Evolutionary conservation across 2,797 vertebrate species (phyloP).

Genomic region (Moxostoma hubbsi): DNA sequence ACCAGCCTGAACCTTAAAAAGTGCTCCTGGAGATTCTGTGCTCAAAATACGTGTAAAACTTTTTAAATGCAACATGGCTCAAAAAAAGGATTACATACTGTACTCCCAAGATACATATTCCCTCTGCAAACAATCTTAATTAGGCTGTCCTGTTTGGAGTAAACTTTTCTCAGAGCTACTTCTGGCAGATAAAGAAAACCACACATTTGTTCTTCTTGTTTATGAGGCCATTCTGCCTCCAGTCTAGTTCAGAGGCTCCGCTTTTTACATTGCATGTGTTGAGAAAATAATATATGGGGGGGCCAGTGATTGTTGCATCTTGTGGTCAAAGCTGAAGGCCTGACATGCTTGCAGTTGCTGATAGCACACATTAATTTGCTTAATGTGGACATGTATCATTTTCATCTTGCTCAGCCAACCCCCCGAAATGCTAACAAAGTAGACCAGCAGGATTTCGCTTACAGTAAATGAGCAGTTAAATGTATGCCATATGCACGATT

Average conservation of each 20-base stretch:
- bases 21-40: slow-evolving; percentile 23
- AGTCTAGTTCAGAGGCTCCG: slow-evolving; percentile 50
- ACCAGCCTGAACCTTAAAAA: background rate
- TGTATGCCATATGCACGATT: slow-evolving; percentile 55
- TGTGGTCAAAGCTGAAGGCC: slow-evolving; percentile 64
- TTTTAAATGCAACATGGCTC: slow-evolving; percentile 29
- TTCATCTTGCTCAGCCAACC: slow-evolving; percentile 71
- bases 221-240: slow-evolving; percentile 47
- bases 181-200: slow-evolving; percentile 41
- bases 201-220: slow-evolving; percentile 50
- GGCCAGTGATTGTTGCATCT: slow-evolving; percentile 56
- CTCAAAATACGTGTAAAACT: slow-evolving; percentile 18
- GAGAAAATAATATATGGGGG: slow-evolving; percentile 57
- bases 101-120: slow-evolving; percentile 23
- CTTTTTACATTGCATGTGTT: slow-evolving; percentile 43
- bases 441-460: slow-evolving; percentile 77
- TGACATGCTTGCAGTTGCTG: slow-evolving; percentile 68
- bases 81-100: background rate
- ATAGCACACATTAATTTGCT: slow-evolving; percentile 77
- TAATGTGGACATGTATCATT: slow-evolving; percentile 77
- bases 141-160: slow-evolving; percentile 14
- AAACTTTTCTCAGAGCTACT: slow-evolving; percentile 35
- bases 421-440: slow-evolving; percentile 78
- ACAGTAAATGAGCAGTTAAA: slow-evolving; percentile 79
- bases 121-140: slow-evolving; percentile 39